Evolutionary conservation across 2,888 invertebrate genomes (phyloP).

Genomic region (Globia sparganii): DNA sequence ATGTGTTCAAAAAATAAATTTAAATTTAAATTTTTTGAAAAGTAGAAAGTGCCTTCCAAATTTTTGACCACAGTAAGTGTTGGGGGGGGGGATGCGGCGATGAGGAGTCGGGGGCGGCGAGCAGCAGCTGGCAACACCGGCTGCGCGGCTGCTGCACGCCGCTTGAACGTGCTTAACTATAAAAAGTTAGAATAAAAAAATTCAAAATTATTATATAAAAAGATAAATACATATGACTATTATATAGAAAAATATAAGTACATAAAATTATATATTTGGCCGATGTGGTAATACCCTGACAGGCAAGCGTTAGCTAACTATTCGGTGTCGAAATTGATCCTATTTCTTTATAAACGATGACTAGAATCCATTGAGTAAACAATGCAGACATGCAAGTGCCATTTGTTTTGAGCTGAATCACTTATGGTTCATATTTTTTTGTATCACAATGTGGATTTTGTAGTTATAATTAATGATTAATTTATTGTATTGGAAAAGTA

Average conservation of each 20-base stretch:
- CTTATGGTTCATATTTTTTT: constrained; percentile 80
- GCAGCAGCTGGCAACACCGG: constrained; percentile 59
- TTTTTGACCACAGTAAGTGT: constrained; percentile 91
- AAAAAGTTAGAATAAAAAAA: constrained; percentile 88
- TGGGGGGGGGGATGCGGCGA: constrained; percentile 91
- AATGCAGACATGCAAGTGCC: constrained; percentile 89
- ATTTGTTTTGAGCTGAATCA: constrained; percentile 86
- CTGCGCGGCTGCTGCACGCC: constrained; percentile 51
- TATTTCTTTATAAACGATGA: constrained; percentile 76
- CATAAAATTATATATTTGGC: constrained; percentile 89
- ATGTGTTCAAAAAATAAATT: constrained; percentile 93
- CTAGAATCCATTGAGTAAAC: constrained; percentile 81
- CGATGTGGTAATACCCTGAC: constrained; percentile 94
- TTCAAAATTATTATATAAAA: constrained; percentile 90
- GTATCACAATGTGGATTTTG: constrained; percentile 80
- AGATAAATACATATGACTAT: constrained; percentile 90
- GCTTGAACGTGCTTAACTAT: constrained; percentile 87
- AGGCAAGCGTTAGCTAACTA: constrained; percentile 91
- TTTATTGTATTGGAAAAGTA: constrained; percentile 83
- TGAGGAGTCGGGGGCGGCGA: constrained; percentile 76
- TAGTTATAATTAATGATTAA: constrained; percentile 81
- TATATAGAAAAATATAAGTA: constrained; percentile 89
- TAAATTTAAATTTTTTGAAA: constrained; percentile 90
- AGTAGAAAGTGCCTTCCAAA: constrained; percentile 96
- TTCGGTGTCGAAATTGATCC: constrained; percentile 88